Conservation (phyloP, 2,888 invertebrate genomes). For the Dyspetes luteomarginatus region DNA sequence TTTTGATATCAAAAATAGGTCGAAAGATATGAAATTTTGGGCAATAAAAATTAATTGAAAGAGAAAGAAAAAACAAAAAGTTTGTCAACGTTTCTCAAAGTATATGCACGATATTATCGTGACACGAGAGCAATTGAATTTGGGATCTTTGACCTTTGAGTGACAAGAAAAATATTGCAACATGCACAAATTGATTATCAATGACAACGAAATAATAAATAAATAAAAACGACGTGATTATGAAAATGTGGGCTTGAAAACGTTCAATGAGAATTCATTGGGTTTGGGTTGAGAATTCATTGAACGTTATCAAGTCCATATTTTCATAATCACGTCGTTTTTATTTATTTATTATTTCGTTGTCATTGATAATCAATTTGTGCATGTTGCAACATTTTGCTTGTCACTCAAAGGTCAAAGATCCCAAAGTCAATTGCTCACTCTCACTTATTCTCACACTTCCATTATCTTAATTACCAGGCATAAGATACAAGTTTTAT, state of each 20-base stretch:
- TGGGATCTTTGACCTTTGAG: no score
- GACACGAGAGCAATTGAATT: neutral
- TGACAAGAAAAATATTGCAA: no score
- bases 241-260: neutral
- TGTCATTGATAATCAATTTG: neutral
- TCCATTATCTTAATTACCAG: neutral
- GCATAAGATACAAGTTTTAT: neutral
- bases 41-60: neutral
- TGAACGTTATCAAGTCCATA: neutral
- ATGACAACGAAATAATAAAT: neutral
- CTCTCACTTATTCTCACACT: no score
- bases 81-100: neutral
- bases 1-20: no score
- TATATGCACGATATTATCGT: neutral
- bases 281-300: no score
- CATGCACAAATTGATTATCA: neutral
- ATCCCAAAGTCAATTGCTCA: neutral
- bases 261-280: neutral
- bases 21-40: neutral
- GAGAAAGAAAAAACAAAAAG: neutral
- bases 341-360: neutral
- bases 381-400: no score
- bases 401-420: no score
- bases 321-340: neutral
- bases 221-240: neutral